phyloP scores from a whole-genome alignment of 2,113 vertebrate genomes.

The Erpornis zantholeuca region DNA sequence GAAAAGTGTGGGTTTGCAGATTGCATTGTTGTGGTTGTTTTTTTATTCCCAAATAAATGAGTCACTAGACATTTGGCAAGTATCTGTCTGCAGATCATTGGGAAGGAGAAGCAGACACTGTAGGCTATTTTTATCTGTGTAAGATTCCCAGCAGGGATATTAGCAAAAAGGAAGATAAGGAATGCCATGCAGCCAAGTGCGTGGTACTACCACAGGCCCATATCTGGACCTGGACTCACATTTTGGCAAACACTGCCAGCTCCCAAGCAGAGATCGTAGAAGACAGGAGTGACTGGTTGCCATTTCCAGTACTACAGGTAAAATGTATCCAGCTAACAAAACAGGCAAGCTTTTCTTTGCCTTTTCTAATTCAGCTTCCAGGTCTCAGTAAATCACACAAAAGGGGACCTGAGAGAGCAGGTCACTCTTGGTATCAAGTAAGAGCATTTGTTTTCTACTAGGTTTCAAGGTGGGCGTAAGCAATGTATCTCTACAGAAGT shows the following conservation, averaged over 20 bases:
- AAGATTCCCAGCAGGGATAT: background rate
- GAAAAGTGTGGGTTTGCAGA: constrained; percentile 20
- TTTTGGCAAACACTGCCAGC: background rate
- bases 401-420: background rate
- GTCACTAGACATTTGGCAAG: constrained; percentile 60
- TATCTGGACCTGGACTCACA: background rate
- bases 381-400: background rate
- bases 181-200: background rate
- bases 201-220: background rate
- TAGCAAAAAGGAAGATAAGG: background rate
- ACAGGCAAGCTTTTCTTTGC: background rate
- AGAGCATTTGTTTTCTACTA: background rate
- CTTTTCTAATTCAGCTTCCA: background rate
- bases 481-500: background rate
- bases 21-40: constrained; percentile 1
- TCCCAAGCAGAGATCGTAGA: background rate
- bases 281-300: background rate
- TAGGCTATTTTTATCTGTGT: background rate
- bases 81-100: constrained; percentile 28
- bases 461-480: background rate
- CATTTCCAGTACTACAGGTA: background rate
- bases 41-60: constrained; percentile 48
- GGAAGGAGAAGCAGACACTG: background rate
- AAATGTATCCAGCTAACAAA: background rate
- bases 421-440: background rate